Conservation (phyloP, 2,888 invertebrate species). For the Bibio marci region DNA sequence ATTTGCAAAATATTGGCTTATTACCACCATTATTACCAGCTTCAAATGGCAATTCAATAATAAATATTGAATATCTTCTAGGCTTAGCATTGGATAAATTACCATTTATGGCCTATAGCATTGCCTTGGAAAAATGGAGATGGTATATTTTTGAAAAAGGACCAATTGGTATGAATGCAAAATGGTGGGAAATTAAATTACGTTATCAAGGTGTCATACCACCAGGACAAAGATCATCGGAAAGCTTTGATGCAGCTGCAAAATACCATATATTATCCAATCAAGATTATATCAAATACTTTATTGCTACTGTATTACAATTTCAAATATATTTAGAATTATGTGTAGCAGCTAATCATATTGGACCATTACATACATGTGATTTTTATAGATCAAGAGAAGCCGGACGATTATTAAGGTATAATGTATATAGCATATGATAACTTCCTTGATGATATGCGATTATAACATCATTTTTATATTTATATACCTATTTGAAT, state of each 20-base stretch:
- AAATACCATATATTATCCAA: conserved; percentile 71
- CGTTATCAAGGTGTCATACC: conserved; percentile 59
- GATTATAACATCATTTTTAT: too few species aligned
- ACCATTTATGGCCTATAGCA: conserved; percentile 62
- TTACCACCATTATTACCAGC: conserved; percentile 37
- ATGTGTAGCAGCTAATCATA: conserved; percentile 53
- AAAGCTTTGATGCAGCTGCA: conserved; percentile 67
- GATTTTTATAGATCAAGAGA: conserved; percentile 65
- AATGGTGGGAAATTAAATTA: conserved; percentile 60
- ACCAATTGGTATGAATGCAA: conserved; percentile 48
- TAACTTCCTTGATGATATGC: background rate
- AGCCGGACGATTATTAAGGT: conserved; percentile 62
- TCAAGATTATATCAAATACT: conserved; percentile 56
- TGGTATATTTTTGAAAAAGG: conserved; percentile 65
- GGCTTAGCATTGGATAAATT: conserved; percentile 62
- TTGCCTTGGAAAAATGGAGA: conserved; percentile 69
- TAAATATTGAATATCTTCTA: conserved; percentile 37
- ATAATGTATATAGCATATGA: background rate
- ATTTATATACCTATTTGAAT: background rate
- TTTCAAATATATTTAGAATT: conserved; percentile 72
- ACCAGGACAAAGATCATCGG: conserved; percentile 42
- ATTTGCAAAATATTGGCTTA: conserved; percentile 55
- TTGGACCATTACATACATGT: conserved; percentile 59
- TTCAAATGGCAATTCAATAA: conserved; percentile 11
- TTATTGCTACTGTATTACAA: conserved; percentile 63